A percentile compares a stretch with the other conserved stretches of the same genome.
Evolutionary conservation across 1,140 invertebrate genomes (phyloP).

Genomic region (Drosophila suzukii): DNA sequence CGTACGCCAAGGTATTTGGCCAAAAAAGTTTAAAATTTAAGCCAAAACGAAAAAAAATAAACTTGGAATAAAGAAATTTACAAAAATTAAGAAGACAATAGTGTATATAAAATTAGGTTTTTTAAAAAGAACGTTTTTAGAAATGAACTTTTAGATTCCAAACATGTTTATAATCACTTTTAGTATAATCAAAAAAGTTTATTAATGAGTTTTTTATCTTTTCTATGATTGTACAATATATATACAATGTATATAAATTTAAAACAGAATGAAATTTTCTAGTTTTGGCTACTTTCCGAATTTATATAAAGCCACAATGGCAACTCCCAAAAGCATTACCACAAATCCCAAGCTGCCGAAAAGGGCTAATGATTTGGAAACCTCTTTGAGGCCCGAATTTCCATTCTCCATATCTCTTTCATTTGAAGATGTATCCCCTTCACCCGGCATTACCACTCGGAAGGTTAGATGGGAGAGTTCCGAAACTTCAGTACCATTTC

Average conservation of each 20-base stretch:
- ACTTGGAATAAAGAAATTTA: background rate
- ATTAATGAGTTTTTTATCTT: too few species aligned
- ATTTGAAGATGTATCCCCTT: background rate
- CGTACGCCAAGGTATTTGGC: too few species aligned
- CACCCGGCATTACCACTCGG: slow-evolving; percentile 59
- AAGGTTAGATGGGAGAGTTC: slow-evolving; percentile 68
- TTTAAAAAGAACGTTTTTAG: too few species aligned
- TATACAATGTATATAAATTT: too few species aligned
- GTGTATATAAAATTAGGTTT: too few species aligned
- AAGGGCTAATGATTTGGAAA: slow-evolving; percentile 50
- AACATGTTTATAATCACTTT: too few species aligned
- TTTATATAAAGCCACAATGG: slow-evolving; percentile 57
- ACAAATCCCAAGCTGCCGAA: slow-evolving; percentile 67
- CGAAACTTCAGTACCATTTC: slow-evolving; percentile 55
- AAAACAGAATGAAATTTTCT: too few species aligned
- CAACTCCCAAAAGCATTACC: slow-evolving; percentile 53
- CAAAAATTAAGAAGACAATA: too few species aligned
- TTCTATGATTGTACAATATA: too few species aligned
- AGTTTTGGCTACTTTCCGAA: slow-evolving; percentile 41
- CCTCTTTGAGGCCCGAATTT: background rate
- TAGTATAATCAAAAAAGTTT: too few species aligned
- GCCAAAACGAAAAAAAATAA: background rate
- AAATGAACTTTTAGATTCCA: too few species aligned
- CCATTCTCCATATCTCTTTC: background rate
- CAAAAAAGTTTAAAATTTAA: background rate